Conservation (phyloP, 1,140 invertebrate species). For the Polyergus mexicanus region DNA sequence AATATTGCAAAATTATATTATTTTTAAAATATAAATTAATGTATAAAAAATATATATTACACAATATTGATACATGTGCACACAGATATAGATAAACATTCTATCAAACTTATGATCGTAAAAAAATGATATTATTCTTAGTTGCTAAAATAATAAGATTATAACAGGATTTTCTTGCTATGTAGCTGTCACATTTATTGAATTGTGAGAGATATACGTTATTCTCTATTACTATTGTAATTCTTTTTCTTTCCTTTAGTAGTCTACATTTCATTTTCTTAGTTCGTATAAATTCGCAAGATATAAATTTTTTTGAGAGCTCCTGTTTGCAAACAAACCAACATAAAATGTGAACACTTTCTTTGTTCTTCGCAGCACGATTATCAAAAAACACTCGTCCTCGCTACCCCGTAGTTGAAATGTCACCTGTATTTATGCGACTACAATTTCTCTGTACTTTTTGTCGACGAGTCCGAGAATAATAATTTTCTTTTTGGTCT, state of each 20-base stretch:
- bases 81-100: neutral
- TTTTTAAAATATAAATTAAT: too few relatives aligned
- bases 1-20: too few relatives aligned
- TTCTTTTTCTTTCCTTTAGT: neutral
- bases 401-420: slow-evolving; percentile 7
- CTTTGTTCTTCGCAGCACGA: slow-evolving; percentile 24
- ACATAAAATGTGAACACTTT: slow-evolving; percentile 13
- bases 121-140: neutral
- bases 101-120: neutral
- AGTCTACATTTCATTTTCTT: slow-evolving; percentile 11
- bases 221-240: neutral
- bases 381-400: slow-evolving; percentile 18
- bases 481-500: slow-evolving; percentile 37
- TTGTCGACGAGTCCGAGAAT: slow-evolving; percentile 24
- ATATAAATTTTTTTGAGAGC: slow-evolving; percentile 11
- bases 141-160: neutral
- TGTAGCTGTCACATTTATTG: neutral
- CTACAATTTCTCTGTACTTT: slow-evolving; percentile 19
- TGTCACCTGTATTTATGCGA: slow-evolving; percentile 40
- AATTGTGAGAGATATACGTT: neutral
- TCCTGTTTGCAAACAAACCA: slow-evolving; percentile 15
- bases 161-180: neutral
- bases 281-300: neutral
- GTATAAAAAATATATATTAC: too few relatives aligned
- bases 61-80: neutral